These are phyloP conservation scores for Drosophila gunungcola DNA, from an alignment of 1,140 invertebrate genomes.

Conservation along the genomic window DNA sequence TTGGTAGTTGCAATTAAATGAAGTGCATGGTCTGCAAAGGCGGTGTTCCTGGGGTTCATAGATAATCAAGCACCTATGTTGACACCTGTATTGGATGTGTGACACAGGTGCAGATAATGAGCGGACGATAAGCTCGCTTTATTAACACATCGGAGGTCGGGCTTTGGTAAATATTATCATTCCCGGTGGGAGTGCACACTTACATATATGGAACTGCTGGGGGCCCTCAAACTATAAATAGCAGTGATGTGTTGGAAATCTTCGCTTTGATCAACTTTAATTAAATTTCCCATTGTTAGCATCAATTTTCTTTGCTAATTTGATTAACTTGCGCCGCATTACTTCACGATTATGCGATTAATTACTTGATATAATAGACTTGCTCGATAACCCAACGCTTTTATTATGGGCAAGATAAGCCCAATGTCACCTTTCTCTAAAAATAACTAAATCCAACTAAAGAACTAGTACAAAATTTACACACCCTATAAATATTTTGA, in stretches of 20 bases:
- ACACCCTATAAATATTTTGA: not conserved
- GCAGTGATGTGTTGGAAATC: slow-evolving; percentile 32
- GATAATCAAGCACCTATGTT: slow-evolving; percentile 34
- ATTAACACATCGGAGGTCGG: slow-evolving; percentile 50
- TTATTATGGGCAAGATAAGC: slow-evolving; percentile 6
- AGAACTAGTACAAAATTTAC: not conserved
- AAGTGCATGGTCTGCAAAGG: slow-evolving; percentile 15
- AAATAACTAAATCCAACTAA: no score
- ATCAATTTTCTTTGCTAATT: slow-evolving; percentile 45
- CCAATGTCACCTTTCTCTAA: slow-evolving; percentile 5
- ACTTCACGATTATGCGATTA: slow-evolving; percentile 31
- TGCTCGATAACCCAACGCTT: not conserved
- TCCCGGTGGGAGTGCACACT: slow-evolving; percentile 47
- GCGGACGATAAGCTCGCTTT: slow-evolving; percentile 44
- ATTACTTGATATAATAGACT: slow-evolving; percentile 6
- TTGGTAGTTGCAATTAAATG: slow-evolving; percentile 40
- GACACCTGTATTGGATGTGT: slow-evolving; percentile 52
- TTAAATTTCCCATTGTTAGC: slow-evolving; percentile 39
- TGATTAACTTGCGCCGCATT: slow-evolving; percentile 7
- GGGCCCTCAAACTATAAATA: slow-evolving; percentile 24
- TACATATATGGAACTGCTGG: slow-evolving; percentile 3
- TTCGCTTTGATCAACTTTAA: slow-evolving; percentile 29
- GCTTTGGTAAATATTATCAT: slow-evolving; percentile 27
- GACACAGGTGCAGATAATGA: slow-evolving; percentile 58
- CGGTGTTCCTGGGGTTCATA: not conserved